Evolutionary conservation across 2,113 vertebrate genomes (phyloP).

Genomic region (Tragelaphus strepsiceros): DNA sequence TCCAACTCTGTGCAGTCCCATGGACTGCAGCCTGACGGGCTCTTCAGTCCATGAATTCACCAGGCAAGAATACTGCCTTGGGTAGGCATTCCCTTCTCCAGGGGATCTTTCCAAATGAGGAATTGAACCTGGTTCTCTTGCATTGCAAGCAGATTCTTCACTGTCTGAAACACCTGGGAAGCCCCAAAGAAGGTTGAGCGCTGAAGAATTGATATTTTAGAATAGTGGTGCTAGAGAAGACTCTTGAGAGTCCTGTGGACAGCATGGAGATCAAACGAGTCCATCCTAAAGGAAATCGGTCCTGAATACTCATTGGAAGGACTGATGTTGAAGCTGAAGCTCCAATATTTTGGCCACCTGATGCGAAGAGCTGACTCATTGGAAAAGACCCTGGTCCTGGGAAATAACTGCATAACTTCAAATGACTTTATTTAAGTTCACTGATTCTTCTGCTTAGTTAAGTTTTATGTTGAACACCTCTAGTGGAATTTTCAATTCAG

Average conservation of each 20-base stretch:
- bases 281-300: background rate
- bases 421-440: background rate
- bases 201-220: background rate
- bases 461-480: background rate
- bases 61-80: background rate
- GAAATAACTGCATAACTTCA: background rate
- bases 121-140: background rate
- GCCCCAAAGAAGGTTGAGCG: background rate
- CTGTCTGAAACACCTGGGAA: background rate
- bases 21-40: background rate
- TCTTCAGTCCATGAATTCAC: background rate
- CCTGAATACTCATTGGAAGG: background rate
- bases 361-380: background rate
- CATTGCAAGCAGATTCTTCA: background rate
- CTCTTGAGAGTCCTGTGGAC: background rate
- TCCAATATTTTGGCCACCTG: background rate
- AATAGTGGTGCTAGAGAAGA: background rate
- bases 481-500: background rate
- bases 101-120: background rate
- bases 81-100: background rate
- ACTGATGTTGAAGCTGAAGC: background rate
- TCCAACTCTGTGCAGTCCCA: background rate
- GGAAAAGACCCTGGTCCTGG: background rate
- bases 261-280: background rate
- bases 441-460: background rate